Base-by-base conservation (phyloP, 2,797 vertebrate genomes). In the Novumbra hubbsi region DNA sequence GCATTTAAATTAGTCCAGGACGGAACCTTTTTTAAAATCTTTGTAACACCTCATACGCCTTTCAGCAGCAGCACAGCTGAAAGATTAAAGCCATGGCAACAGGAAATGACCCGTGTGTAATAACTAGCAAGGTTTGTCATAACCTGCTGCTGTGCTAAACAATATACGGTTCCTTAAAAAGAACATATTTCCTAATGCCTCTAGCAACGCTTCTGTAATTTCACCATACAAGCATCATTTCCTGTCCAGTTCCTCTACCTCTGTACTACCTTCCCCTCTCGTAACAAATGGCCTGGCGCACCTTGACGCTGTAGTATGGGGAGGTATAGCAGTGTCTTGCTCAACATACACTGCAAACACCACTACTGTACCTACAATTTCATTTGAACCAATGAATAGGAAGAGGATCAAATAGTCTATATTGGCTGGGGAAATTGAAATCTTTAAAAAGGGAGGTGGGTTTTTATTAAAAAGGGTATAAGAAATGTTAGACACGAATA, bases 1-100 rank as follows among this genome's bases (percentile, higher is more conserved):
- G 55, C 21, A 12, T 60, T 60, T 60, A 21, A 21, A 21, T 24
- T 60, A 11, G n/a, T n/a, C n/a, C n/a, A 60, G 21, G n/a, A 24
- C 24, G n/a, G n/a, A 57, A 21, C 17, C n/a, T 60, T 27, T 24
- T 24, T 12, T 12, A 12, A 45, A 45, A 55, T 55, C 52, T 60
- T 3, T 60, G 9, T 17, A n/a, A 21, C 66, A 68, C 66, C 66
- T 68, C 12, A 27, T 64, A 27, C 15, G 14, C 19, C n/a, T 0
- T 21, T 9, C 66, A 6, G 66, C 34, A 7, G 11, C 12, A 41
- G 34, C 30, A 21, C 30, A 11, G 34, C 12, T 16, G 9, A 65
- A 14, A 65, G 34, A 48, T 41, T 41, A 48, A 68, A 60, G 55
- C 66, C 66, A 41, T 15, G 66, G 66, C 66, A 68, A 27, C 66